Evolutionary conservation across 2,113 vertebrate genomes (phyloP).

Genomic region (Plotosus lineatus): DNA sequence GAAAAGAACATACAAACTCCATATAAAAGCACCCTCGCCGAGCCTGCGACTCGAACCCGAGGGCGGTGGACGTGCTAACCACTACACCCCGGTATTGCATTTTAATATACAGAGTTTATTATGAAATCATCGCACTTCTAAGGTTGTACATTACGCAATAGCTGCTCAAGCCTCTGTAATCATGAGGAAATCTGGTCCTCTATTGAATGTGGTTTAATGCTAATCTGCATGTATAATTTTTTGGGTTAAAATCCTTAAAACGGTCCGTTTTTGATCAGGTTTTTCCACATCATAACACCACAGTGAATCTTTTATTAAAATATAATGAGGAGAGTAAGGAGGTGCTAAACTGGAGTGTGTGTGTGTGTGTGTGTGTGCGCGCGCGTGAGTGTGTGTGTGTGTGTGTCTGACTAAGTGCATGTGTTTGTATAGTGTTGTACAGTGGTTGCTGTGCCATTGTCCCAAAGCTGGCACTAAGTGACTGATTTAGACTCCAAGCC

Average conservation of each 20-base stretch:
- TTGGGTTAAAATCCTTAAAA: slow-evolving; percentile 4
- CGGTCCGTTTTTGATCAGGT: slow-evolving; percentile 25
- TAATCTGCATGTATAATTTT: slow-evolving; percentile 46
- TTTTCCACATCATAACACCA: slow-evolving; percentile 69
- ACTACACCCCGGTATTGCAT: not conserved
- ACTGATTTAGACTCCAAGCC: slow-evolving; percentile 79
- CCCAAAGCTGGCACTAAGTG: slow-evolving; percentile 78
- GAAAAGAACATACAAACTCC: too few species aligned
- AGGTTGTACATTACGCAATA: slow-evolving; percentile 37
- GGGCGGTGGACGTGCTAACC: too few species aligned
- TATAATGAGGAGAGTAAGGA: slow-evolving; percentile 57
- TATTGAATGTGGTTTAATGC: slow-evolving; percentile 7
- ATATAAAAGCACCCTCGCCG: too few species aligned
- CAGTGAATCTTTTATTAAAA: slow-evolving; percentile 60
- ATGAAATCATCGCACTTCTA: not conserved
- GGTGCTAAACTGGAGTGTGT: slow-evolving; percentile 60
- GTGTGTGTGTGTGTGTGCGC: slow-evolving; percentile 64
- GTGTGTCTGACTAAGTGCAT: slow-evolving; percentile 65
- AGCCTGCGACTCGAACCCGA: too few species aligned
- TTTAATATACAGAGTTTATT: not conserved
- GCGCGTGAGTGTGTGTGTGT: slow-evolving; percentile 63
- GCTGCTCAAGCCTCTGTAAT: slow-evolving; percentile 13
- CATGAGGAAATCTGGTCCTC: not conserved
- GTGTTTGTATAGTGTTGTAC: too few species aligned
- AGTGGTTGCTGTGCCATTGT: slow-evolving; percentile 73